Evolutionary conservation across 1,140 invertebrate genomes (phyloP).

Genomic region (Hylaeus anthracinus): DNA sequence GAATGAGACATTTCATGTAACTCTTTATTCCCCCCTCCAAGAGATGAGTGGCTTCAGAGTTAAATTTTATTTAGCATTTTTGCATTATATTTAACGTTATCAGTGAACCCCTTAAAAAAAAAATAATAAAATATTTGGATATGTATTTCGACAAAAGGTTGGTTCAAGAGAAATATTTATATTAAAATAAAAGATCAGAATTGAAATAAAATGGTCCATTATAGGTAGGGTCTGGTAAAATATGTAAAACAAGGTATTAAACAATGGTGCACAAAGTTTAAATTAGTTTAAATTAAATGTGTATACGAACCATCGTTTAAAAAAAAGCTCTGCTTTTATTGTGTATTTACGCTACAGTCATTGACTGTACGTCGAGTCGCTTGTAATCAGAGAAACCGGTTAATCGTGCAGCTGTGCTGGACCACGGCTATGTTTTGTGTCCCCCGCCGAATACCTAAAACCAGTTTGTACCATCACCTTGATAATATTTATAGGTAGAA

Average conservation of each 20-base stretch:
- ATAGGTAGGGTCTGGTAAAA: background rate
- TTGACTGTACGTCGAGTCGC: slow-evolving; percentile 12
- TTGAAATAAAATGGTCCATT: too few relatives aligned
- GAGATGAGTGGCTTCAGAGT: too few relatives aligned
- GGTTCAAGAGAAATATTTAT: too few relatives aligned
- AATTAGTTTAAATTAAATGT: background rate
- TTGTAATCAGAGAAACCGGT: slow-evolving; percentile 48
- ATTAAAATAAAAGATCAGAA: too few relatives aligned
- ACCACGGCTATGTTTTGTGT: slow-evolving; percentile 47
- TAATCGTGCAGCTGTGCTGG: slow-evolving; percentile 47
- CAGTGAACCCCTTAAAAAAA: too few relatives aligned
- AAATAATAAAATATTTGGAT: too few relatives aligned
- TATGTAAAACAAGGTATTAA: background rate
- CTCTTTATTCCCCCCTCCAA: too few relatives aligned
- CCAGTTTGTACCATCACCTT: slow-evolving; percentile 58
- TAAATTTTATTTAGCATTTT: too few relatives aligned
- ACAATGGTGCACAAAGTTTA: background rate
- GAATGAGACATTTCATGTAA: too few relatives aligned
- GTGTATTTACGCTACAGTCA: background rate
- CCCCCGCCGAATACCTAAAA: slow-evolving; percentile 54
- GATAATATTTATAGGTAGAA: slow-evolving; percentile 57
- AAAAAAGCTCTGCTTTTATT: background rate
- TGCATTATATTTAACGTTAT: too few relatives aligned
- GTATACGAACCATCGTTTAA: background rate
- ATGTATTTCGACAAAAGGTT: too few relatives aligned